Conservation (phyloP, 2,888 invertebrate species). For the Pollenia labialis region DNA sequence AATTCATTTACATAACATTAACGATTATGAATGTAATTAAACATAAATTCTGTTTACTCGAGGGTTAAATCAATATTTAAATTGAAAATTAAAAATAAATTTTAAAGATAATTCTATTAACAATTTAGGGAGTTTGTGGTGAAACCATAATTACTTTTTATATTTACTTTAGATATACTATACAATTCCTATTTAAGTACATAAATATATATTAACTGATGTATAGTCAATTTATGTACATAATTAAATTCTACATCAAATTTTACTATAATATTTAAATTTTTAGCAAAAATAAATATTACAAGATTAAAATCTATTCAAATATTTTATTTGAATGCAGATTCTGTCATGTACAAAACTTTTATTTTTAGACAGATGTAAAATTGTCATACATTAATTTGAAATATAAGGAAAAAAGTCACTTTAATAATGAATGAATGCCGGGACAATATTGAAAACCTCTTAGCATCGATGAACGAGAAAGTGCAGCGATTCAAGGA, state of each 20-base stretch:
- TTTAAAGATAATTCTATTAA: not conserved
- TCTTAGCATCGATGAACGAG: too few species aligned
- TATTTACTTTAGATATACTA: not conserved
- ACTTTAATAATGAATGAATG: too few species aligned
- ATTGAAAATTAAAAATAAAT: not conserved
- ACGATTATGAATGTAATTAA: conserved; percentile 11
- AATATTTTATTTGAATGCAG: too few species aligned
- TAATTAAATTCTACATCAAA: not conserved
- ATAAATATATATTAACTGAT: too few species aligned
- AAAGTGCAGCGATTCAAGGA: too few species aligned
- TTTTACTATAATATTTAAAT: not conserved
- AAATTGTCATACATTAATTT: too few species aligned
- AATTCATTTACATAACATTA: conserved; percentile 14
- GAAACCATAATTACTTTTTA: not conserved
- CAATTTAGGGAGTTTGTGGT: not conserved
- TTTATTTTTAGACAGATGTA: too few species aligned
- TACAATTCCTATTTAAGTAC: not conserved
- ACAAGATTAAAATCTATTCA: too few species aligned
- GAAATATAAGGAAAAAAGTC: too few species aligned
- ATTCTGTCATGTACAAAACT: too few species aligned
- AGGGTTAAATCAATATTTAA: not conserved
- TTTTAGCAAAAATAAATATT: not conserved
- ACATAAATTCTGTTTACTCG: not conserved
- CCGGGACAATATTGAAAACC: too few species aligned
- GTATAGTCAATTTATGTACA: too few species aligned